Percentiles rank a stretch among this genome's conserved stretches.
These are phyloP conservation scores for Masnerella sp. DNA, from an alignment of 2,888 invertebrate species.

Conservation along the genomic window DNA sequence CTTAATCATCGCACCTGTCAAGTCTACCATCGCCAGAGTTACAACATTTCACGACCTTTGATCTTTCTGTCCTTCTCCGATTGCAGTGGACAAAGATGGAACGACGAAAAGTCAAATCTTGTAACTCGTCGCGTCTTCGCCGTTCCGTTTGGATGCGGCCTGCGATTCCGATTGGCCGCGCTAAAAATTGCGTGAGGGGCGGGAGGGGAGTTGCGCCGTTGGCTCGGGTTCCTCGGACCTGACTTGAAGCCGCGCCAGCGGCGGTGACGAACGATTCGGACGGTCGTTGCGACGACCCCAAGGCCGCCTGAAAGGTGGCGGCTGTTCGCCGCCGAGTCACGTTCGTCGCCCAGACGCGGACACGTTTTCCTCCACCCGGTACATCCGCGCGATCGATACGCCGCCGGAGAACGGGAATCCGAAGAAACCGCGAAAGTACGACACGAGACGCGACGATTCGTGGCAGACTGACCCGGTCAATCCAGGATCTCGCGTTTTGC, in stretches of 20 bases:
- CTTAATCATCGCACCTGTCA: too few relatives aligned
- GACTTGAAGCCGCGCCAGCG: conserved; percentile 53
- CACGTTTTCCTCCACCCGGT: conserved; percentile 58
- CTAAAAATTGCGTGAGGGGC: conserved; percentile 22
- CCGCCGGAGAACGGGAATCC: conserved; percentile 28
- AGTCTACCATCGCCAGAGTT: too few relatives aligned
- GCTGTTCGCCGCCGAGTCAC: conserved; percentile 53
- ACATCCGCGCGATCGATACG: conserved; percentile 52
- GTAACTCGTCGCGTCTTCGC: too few relatives aligned
- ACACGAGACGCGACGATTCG: conserved; percentile 29
- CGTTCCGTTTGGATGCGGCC: too few relatives aligned
- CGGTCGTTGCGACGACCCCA: conserved; percentile 40
- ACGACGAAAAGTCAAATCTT: too few relatives aligned
- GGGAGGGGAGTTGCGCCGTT: conserved; percentile 20
- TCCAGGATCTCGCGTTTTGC: conserved; percentile 1
- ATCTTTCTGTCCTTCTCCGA: too few relatives aligned
- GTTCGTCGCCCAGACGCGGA: conserved; percentile 33
- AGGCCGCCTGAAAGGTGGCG: conserved; percentile 36
- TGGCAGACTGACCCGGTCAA: conserved; percentile 7
- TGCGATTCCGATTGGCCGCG: conserved; percentile 9
- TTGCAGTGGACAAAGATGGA: too few relatives aligned
- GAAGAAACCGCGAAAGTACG: conserved; percentile 46
- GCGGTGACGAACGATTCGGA: conserved; percentile 53
- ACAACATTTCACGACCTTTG: too few relatives aligned
- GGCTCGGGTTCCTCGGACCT: conserved; percentile 31